These are phyloP conservation scores for Mesocentrotus franciscanus DNA, from an alignment of 53 echinoderm and acorn worm genomes.

Conservation along the genomic window DNA sequence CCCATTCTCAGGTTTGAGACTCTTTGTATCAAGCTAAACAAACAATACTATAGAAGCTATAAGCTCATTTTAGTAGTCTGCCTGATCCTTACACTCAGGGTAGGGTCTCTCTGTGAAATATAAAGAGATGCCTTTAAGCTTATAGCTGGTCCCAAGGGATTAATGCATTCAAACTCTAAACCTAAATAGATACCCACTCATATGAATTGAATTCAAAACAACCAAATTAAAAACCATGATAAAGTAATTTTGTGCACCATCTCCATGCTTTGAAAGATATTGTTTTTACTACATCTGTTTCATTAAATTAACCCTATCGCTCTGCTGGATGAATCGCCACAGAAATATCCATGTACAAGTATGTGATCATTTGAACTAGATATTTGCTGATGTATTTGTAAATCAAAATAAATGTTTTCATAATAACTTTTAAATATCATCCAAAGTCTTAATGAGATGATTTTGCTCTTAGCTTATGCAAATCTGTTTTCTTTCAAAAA, in stretches of 20 bases:
- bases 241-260: background rate
- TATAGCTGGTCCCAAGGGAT: slow-evolving; percentile 14
- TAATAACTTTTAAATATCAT: background rate
- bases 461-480: background rate
- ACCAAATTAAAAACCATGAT: too few relatives aligned
- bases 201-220: too few relatives aligned
- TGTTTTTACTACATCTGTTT: background rate
- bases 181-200: background rate
- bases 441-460: background rate
- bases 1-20: background rate
- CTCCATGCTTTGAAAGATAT: too few relatives aligned
- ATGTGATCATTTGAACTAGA: background rate
- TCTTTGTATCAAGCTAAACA: slow-evolving; percentile 48
- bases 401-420: background rate
- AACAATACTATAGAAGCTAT: slow-evolving; percentile 16
- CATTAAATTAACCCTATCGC: background rate
- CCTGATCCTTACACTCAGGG: slow-evolving; percentile 28
- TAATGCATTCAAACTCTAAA: background rate
- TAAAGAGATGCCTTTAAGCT: slow-evolving; percentile 22
- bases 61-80: slow-evolving; percentile 27
- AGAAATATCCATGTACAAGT: background rate
- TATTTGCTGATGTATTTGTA: background rate
- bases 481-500: background rate
- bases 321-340: background rate
- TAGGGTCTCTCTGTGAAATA: background rate